A percentile compares a stretch with the other conserved stretches of the same genome.
phyloP scores from a whole-genome alignment of 1,140 invertebrate genomes.

The Orussus abietinus region DNA sequence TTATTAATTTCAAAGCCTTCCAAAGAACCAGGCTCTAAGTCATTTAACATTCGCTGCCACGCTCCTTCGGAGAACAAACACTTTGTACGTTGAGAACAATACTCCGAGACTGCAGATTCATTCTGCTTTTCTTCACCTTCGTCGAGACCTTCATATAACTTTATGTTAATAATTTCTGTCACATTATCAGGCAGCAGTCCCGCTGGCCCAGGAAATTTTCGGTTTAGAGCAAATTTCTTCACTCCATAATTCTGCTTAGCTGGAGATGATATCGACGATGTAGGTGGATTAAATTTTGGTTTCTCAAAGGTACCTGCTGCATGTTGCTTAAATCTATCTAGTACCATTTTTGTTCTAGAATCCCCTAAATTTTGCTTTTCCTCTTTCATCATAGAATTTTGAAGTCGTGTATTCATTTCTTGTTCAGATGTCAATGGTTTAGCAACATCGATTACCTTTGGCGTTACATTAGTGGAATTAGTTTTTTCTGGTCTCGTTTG shows the following conservation, averaged over 20 bases:
- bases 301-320: constrained; percentile 1
- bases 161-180: constrained; percentile 11
- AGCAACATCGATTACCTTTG: no score
- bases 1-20: constrained; percentile 35
- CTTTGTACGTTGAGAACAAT: constrained; percentile 46
- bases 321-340: constrained; percentile 3
- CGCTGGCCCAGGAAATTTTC: constrained; percentile 49
- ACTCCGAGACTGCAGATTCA: constrained; percentile 18
- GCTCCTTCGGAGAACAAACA: constrained; percentile 39
- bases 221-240: constrained; percentile 19
- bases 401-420: no score
- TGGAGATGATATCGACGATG: constrained; percentile 2
- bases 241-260: not conserved
- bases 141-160: constrained; percentile 10
- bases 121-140: constrained; percentile 15
- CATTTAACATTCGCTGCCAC: constrained; percentile 43
- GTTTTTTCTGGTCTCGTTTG: not conserved
- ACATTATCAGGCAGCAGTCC: constrained; percentile 37
- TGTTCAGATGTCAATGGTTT: no score
- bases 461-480: no score
- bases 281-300: constrained; percentile 1
- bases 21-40: constrained; percentile 37
- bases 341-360: constrained; percentile 11
- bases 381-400: no score
- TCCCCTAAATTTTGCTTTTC: constrained; percentile 4